These are phyloP conservation scores for Coecobrya sp. DNA, from an alignment of 2,888 invertebrate genomes.

Conservation along the genomic window DNA sequence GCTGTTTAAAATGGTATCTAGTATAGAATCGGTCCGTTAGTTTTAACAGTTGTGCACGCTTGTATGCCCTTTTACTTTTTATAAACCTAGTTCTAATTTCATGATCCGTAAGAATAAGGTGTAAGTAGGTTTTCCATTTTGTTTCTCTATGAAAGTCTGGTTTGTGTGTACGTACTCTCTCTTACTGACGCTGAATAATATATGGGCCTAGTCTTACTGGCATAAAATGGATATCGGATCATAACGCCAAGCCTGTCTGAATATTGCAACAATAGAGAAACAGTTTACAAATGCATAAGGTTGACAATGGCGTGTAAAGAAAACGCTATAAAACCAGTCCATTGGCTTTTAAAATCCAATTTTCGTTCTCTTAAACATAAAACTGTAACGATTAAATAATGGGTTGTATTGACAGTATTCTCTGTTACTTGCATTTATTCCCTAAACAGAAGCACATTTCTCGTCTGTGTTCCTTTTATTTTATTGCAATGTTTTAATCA, in stretches of 20 bases:
- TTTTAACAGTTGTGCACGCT: background rate
- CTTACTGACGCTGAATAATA: background rate
- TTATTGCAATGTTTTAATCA: conserved; percentile 8
- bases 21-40: background rate
- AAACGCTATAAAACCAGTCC: conserved; percentile 20
- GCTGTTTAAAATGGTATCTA: background rate
- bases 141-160: too few species aligned
- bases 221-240: background rate
- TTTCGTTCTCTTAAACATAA: conserved; percentile 7
- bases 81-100: background rate
- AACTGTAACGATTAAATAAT: background rate
- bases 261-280: background rate
- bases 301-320: conserved; percentile 25
- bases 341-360: conserved; percentile 13
- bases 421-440: background rate
- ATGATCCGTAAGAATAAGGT: too few species aligned
- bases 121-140: too few species aligned
- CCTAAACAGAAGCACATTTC: background rate
- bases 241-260: background rate
- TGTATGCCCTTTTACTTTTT: background rate
- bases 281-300: background rate
- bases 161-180: too few species aligned
- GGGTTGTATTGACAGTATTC: background rate
- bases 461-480: background rate
- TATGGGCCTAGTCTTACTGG: too few species aligned